Evolutionary conservation across 2,888 invertebrate genomes (phyloP), one percentile per base, ranked within the genome.

Genomic region (Poecilobothrus nobilitatus): DNA sequence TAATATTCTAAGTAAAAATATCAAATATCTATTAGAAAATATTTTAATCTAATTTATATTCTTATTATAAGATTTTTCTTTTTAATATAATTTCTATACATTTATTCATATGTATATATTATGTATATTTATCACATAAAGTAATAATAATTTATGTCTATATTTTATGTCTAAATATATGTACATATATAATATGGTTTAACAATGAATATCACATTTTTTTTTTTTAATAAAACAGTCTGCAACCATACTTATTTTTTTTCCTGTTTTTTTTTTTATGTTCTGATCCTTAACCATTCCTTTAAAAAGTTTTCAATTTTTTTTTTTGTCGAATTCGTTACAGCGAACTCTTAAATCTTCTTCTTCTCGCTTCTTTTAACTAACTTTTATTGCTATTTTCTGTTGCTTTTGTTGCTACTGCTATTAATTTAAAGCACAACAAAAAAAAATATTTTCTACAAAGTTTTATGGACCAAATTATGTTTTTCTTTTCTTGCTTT

Each of bases 391-490:
- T 53, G 9, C 15, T 18, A 6, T 53, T 53, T 53, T 53, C 12
- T 53, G 53, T 53, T 10, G 27, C 27, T 27, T 27, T 27, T 27
- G 27, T 27, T 27, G 27, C 27, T 27, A 27, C 27, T 27, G 27
- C 27, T 27, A n/a, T n/a, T 27, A 27, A 27, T 27, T 27, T 27
- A 27, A 27, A 27, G 27, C 27, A 27, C 27, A 27, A 27, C 27
- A 27, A 27, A 27, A 27, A 27, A 27, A 27, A 27, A 27, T 5
- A 2, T 27, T 27, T 27, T 18, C 53, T 53, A n/a, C 53, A 2
- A 53, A 53, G n/a, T 53, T 53, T 53, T 69, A 67, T 71, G 68
- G 72, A 71, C 72, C 71, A 69, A 69, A 63, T n/a, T 12, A 41
- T 21, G 1, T 10, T 21, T 37, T 63, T 37, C 20, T 12, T 37